These are phyloP conservation scores for Bufo gargarizans DNA, from an alignment of 2,113 vertebrate genomes.

Conservation along the genomic window DNA sequence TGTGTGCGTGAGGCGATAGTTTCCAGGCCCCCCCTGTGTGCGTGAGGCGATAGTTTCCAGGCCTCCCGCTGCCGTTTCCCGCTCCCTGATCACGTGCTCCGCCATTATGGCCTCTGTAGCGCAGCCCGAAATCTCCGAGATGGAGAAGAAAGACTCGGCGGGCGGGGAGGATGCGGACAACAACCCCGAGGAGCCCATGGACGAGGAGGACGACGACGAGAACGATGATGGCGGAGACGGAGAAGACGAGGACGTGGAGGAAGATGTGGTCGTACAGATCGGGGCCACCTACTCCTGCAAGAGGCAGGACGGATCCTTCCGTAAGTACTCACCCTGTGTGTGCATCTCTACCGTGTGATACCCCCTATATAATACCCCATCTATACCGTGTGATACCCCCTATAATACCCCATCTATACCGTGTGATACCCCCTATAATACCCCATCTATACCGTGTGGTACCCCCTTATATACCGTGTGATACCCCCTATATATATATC, in stretches of 20 bases:
- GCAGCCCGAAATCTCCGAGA: neutral
- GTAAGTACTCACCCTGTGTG: neutral
- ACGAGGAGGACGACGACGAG: neutral
- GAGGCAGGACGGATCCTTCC: slow-evolving; percentile 27
- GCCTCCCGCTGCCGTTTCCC: neutral
- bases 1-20: neutral
- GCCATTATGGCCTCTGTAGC: slow-evolving; percentile 8
- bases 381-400: no score
- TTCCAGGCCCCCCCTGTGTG: neutral
- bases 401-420: no score
- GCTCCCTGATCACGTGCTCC: neutral
- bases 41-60: neutral
- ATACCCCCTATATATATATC: no score
- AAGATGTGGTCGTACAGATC: slow-evolving; percentile 18
- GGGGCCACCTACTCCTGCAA: slow-evolving; percentile 41
- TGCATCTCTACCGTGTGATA: neutral
- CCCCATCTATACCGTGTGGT: no score
- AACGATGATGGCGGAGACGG: neutral
- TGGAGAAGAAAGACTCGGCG: slow-evolving; percentile 23
- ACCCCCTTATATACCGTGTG: no score
- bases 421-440: no score
- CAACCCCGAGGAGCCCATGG: slow-evolving; percentile 27
- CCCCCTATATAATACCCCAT: neutral
- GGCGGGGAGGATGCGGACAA: neutral
- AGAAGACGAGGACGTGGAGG: slow-evolving; percentile 6